Evolutionary conservation across 2,888 invertebrate species (phyloP).

Genomic region (Rosalia funebris): DNA sequence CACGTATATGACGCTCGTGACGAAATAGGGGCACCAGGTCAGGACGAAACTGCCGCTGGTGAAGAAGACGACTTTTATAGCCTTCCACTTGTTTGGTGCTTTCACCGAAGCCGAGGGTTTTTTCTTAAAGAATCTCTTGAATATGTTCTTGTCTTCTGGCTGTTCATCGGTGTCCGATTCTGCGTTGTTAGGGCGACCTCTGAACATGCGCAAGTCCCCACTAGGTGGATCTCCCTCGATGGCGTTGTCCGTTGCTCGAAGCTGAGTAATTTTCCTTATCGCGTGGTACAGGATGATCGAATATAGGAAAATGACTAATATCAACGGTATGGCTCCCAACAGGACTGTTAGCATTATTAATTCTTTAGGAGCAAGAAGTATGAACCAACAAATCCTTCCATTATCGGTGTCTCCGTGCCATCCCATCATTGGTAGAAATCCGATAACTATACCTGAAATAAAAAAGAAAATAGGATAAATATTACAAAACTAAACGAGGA

Average conservation of each 20-base stretch:
- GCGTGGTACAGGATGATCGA: constrained; percentile 70
- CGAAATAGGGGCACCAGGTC: constrained; percentile 73
- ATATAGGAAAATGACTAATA: constrained; percentile 66
- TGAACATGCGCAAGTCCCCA: constrained; percentile 46
- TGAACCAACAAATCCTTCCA: constrained; percentile 70
- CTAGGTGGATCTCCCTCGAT: constrained; percentile 28
- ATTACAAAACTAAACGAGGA: not conserved
- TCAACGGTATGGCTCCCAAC: constrained; percentile 68
- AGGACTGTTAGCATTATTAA: constrained; percentile 68
- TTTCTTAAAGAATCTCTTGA: constrained; percentile 44
- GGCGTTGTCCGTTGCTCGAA: constrained; percentile 34
- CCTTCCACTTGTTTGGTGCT: constrained; percentile 69
- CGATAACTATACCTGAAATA: constrained; percentile 70
- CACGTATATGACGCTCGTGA: constrained; percentile 68
- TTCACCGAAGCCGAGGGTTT: constrained; percentile 38
- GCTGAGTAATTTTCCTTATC: constrained; percentile 67
- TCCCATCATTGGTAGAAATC: constrained; percentile 71
- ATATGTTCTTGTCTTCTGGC: constrained; percentile 31
- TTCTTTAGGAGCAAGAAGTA: constrained; percentile 67
- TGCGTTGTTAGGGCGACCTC: constrained; percentile 41
- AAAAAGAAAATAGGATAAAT: too few relatives aligned
- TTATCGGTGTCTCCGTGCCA: constrained; percentile 67
- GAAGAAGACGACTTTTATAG: constrained; percentile 71
- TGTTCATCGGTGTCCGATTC: constrained; percentile 14
- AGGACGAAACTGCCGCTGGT: constrained; percentile 71